These are phyloP conservation scores for Agriopis marginaria DNA, from an alignment of 2,888 invertebrate genomes.

Conservation along the genomic window DNA sequence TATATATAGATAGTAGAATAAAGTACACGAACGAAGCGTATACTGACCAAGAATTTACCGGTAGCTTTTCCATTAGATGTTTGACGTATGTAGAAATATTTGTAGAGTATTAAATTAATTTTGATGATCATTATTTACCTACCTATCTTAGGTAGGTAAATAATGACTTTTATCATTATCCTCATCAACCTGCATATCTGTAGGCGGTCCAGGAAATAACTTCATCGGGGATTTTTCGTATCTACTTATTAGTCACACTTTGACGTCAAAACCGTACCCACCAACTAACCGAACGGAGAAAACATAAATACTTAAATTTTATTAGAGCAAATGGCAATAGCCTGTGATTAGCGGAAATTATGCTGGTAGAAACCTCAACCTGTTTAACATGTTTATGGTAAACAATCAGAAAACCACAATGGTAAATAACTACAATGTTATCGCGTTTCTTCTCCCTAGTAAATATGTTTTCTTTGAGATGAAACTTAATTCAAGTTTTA, in stretches of 20 bases:
- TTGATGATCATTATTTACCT: no score
- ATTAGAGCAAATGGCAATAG: not conserved
- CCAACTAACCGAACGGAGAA: not conserved
- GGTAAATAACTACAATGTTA: not conserved
- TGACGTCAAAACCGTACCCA: not conserved
- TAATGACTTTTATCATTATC: no score
- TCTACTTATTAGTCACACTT: constrained; percentile 1
- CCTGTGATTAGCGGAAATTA: not conserved
- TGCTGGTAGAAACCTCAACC: not conserved
- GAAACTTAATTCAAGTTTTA: no score
- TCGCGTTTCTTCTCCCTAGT: no score
- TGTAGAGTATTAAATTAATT: no score
- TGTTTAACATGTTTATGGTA: not conserved
- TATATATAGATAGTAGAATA: not conserved
- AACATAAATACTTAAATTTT: not conserved
- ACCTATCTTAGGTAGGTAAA: no score
- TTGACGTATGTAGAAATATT: no score
- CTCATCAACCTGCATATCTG: not conserved
- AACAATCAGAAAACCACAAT: no score
- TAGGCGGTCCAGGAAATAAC: not conserved
- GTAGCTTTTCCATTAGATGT: not conserved
- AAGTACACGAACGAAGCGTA: not conserved
- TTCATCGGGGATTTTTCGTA: constrained; percentile 7
- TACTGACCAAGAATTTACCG: not conserved
- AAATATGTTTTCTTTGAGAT: no score